Percentiles rank a stretch among this genome's conserved stretches.
Evolutionary conservation across 2,888 invertebrate genomes (phyloP).

Genomic region (Corbicula japonica): DNA sequence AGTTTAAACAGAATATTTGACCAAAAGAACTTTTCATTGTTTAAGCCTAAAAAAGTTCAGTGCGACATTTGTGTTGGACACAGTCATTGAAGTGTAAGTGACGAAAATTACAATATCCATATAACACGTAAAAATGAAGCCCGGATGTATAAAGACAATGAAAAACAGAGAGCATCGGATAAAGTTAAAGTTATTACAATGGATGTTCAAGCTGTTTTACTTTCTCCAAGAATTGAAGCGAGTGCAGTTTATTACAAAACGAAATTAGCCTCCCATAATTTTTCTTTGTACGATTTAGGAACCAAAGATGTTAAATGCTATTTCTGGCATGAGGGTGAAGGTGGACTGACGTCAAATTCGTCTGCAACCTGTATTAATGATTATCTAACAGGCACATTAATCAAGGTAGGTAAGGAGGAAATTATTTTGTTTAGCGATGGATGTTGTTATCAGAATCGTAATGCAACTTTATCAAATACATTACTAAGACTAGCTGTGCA

Average conservation of each 20-base stretch:
- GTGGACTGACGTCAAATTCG: conserved; percentile 34
- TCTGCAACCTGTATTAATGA: conserved; percentile 29
- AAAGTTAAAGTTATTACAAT: conserved; percentile 42
- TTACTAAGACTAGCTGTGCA: conserved; percentile 20
- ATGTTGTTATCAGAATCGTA: conserved; percentile 23
- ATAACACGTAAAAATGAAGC: conserved; percentile 14
- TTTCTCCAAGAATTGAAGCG: conserved; percentile 42
- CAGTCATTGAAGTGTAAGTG: conserved; percentile 21
- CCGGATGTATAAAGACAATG: conserved; percentile 12
- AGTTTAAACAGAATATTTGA: conserved; percentile 13
- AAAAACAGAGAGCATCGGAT: conserved; percentile 33
- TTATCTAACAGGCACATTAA: conserved; percentile 15
- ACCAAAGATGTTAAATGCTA: conserved; percentile 39
- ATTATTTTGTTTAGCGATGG: conserved; percentile 2
- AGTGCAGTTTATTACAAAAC: conserved; percentile 55
- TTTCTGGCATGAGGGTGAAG: conserved; percentile 54
- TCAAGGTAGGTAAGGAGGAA: neutral
- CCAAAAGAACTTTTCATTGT: conserved; percentile 16
- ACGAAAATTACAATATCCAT: conserved; percentile 34
- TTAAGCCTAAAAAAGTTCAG: conserved; percentile 26
- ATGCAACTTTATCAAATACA: conserved; percentile 34
- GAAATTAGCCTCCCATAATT: conserved; percentile 53
- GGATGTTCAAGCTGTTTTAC: conserved; percentile 47
- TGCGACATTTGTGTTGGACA: conserved; percentile 32
- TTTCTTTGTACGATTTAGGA: conserved; percentile 33